These are phyloP conservation scores for Hyperopisus bebe DNA, from an alignment of 2,113 vertebrate genomes.

Conservation along the genomic window DNA sequence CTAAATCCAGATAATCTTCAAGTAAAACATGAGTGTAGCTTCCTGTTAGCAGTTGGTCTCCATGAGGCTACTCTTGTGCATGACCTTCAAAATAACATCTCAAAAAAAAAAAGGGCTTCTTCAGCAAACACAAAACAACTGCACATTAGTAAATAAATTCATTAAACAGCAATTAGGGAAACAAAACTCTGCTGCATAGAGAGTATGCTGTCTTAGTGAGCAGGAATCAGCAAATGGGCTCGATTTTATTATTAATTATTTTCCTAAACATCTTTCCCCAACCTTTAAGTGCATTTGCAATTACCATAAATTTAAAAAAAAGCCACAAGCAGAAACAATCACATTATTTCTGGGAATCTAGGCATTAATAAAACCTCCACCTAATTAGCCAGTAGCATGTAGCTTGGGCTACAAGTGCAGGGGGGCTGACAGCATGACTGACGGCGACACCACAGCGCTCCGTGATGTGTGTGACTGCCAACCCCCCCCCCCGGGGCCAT, in stretches of 20 bases:
- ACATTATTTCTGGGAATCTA: constrained; percentile 44
- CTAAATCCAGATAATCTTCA: constrained; percentile 24
- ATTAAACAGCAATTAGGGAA: background rate
- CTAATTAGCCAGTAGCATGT: constrained; percentile 56
- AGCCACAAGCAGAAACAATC: constrained; percentile 49
- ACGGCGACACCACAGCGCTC: constrained; percentile 47
- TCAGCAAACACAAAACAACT: background rate
- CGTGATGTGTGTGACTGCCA: constrained; percentile 37
- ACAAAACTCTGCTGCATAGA: background rate
- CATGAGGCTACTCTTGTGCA: background rate
- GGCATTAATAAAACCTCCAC: constrained; percentile 34
- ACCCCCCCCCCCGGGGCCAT: constrained; percentile 48
- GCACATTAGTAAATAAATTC: constrained; percentile 5
- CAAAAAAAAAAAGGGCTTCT: background rate
- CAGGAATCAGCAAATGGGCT: background rate
- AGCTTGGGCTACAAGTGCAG: constrained; percentile 42
- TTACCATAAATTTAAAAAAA: constrained; percentile 40
- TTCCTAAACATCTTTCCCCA: constrained; percentile 51
- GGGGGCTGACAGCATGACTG: constrained; percentile 46
- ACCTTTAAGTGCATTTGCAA: constrained; percentile 55
- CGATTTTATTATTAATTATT: constrained; percentile 26
- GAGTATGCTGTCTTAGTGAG: background rate
- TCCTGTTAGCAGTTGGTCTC: background rate
- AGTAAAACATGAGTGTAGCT: constrained; percentile 23
- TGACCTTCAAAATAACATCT: background rate